A percentile compares a stretch with the other conserved stretches of the same genome.
Conservation (phyloP, 2,113 vertebrate species). For the Falco punctatus region DNA sequence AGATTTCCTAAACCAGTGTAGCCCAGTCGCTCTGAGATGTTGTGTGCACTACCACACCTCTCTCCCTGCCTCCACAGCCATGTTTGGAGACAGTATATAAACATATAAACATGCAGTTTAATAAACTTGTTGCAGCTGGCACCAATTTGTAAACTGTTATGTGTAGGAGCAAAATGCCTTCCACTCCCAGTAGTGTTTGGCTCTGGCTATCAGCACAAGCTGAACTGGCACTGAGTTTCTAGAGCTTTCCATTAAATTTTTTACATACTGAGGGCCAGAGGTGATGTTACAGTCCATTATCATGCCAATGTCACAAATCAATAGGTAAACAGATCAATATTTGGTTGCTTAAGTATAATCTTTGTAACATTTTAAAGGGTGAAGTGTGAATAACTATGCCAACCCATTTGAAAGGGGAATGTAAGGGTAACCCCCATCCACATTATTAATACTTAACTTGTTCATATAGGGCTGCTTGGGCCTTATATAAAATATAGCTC, state of each 20-base stretch:
- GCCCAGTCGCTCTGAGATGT: rapidly evolving
- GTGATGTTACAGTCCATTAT: neutral
- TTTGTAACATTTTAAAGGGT: neutral
- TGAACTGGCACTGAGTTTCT: neutral
- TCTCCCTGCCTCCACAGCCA: neutral
- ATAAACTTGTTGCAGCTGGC: neutral
- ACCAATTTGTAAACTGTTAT: neutral
- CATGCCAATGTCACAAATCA: neutral
- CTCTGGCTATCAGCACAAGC: neutral
- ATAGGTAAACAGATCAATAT: neutral
- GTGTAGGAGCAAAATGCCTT: neutral
- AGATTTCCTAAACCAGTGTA: neutral
- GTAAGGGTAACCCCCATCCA: neutral
- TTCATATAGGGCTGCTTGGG: neutral
- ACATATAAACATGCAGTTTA: neutral
- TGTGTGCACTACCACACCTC: neutral
- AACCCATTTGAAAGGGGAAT: neutral
- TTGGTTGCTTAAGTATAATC: neutral
- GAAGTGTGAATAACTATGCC: neutral
- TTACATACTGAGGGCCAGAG: neutral
- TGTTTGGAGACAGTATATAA: neutral
- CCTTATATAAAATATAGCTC: neutral
- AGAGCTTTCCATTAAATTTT: neutral
- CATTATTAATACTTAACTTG: neutral
- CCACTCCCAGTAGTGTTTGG: neutral